Percentiles rank a stretch among this genome's conserved stretches.
phyloP scores from a whole-genome alignment of 2,888 invertebrate species.

The Nyleta sp. region DNA sequence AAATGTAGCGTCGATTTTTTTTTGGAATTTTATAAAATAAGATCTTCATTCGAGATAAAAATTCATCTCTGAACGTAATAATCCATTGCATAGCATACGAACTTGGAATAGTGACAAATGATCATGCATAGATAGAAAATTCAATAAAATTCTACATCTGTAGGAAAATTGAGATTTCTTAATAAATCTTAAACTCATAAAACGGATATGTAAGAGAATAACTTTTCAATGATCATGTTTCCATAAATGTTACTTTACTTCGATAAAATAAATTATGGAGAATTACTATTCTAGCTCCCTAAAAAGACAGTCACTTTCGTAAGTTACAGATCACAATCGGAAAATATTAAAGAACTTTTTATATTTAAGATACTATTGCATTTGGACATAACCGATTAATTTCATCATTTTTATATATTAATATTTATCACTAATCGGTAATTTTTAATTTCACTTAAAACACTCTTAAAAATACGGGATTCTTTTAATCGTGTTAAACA shows the following conservation, averaged over 20 bases:
- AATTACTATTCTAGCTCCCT: no score
- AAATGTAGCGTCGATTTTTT: background rate
- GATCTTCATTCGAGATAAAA: slow-evolving; percentile 5
- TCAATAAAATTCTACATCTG: slow-evolving; percentile 32
- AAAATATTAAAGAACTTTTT: no score
- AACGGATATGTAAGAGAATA: slow-evolving; percentile 5
- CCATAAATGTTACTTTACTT: slow-evolving; percentile 18
- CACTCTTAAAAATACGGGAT: no score
- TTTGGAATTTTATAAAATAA: background rate
- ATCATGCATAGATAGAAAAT: slow-evolving; percentile 10
- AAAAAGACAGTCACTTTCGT: no score
- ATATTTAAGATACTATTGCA: no score
- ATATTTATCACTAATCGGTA: no score
- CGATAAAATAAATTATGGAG: slow-evolving; percentile 1
- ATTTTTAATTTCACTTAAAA: no score
- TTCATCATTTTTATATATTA: no score
- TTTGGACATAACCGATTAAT: no score
- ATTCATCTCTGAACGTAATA: slow-evolving; percentile 10
- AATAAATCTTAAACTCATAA: slow-evolving; percentile 30
- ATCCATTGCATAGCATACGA: slow-evolving; percentile 1
- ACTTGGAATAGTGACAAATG: slow-evolving; percentile 26
- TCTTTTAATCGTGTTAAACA: no score
- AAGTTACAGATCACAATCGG: no score
- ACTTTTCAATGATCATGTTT: slow-evolving; percentile 10
- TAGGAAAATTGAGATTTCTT: slow-evolving; percentile 23